Base-by-base conservation (phyloP, 2,113 vertebrate genomes). In the Columba janthina region DNA sequence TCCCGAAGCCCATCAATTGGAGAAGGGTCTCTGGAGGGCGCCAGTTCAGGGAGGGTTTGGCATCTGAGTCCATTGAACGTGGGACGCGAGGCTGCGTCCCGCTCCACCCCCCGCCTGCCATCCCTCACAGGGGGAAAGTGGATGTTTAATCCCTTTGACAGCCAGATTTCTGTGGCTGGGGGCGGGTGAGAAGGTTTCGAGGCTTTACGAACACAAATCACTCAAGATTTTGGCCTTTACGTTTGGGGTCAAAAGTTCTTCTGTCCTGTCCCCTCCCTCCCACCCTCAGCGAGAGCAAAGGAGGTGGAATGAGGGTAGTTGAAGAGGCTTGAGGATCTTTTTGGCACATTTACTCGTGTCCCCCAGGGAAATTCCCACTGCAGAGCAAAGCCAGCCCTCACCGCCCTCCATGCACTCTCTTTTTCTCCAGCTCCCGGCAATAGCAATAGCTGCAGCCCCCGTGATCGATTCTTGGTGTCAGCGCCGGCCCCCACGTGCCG, bases 1-100 rank as follows among this genome's bases (percentile, higher is more conserved):
- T 18, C 19, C 36, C 40, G 29, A 15, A 6, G 16, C 4, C 12
- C 8, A 0, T 19, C 1, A 31, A 1, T 9, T 7, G 3, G 60
- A 56, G 32, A 25, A 46, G 6, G 32, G 25, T 7, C 32, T 31
- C 29, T 7, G 22, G 36, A 66, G 26, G 38, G 38, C 15, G 17
- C 15, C 1, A 0, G 16, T 12, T 16, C 46, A 38, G 40, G 10
- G 32, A 18, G 58, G 51, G n/a, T 36, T 80, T 46, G 21, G 13
- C 0, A 1, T n/a, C 6, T 0, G 3, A 60, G 10, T 48, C 26
- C 34, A 1, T 61, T 7, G 0, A 62, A 20, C 0, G 0, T 2
- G 40, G 57, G 36, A 17, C 32, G 42, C 13, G 28, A 44, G 25
- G 11, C 82, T 44, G 14, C 4, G 0, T 48, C 46, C 51, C 0